Evolutionary conservation across 1,140 invertebrate species (phyloP).

Genomic region (Chironomus tepperi): DNA sequence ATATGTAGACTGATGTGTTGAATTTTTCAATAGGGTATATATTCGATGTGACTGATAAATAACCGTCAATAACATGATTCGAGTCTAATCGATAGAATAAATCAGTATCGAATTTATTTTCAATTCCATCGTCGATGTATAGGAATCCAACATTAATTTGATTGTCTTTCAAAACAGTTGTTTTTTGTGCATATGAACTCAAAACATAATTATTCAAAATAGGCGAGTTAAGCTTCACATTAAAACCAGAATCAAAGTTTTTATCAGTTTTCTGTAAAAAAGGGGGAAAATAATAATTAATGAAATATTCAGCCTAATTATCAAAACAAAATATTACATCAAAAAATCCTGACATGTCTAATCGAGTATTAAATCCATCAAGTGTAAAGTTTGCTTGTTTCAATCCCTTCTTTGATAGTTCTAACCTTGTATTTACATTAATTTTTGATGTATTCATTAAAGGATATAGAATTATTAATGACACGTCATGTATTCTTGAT

Average conservation of each 20-base stretch:
- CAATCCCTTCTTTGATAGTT: conserved; percentile 27
- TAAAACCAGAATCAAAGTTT: neutral
- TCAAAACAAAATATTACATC: neutral
- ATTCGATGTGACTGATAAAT: neutral
- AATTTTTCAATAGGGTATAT: neutral
- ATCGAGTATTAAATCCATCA: conserved; percentile 24
- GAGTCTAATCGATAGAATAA: neutral
- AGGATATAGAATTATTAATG: conserved; percentile 36
- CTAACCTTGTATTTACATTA: conserved; percentile 32
- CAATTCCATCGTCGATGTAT: neutral
- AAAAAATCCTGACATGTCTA: neutral
- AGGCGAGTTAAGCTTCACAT: neutral
- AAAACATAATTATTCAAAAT: neutral
- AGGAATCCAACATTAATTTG: neutral
- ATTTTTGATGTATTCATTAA: conserved; percentile 34
- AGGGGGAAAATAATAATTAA: neutral
- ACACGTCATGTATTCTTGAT: conserved; percentile 42
- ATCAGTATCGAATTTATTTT: conserved; percentile 4
- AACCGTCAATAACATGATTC: neutral
- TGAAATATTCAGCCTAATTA: neutral
- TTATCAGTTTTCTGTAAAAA: neutral
- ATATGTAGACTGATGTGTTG: neutral
- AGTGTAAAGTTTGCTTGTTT: conserved; percentile 31
- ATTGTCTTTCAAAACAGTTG: neutral
- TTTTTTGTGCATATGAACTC: neutral